Percentiles rank a stretch among this genome's conserved stretches.
Conservation (phyloP, 1,140 invertebrate genomes). For the Drosophila pseudoobscura region DNA sequence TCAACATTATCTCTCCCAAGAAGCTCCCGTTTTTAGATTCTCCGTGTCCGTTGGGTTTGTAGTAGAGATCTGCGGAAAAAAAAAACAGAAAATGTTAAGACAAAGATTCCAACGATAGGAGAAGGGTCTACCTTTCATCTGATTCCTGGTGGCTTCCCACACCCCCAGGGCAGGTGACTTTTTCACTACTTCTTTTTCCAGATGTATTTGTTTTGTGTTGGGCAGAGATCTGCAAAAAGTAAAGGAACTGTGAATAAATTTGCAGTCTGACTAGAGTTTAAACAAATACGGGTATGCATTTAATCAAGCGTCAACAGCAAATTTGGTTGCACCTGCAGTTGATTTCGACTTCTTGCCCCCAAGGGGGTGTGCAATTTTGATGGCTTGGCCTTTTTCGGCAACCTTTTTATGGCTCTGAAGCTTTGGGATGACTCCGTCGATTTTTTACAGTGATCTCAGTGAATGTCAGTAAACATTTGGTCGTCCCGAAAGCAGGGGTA, state of each 20-base stretch:
- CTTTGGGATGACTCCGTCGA: conserved; percentile 28
- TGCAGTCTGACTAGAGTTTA: conserved; percentile 11
- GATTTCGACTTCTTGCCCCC: conserved; percentile 17
- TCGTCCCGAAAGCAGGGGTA: conserved; percentile 16
- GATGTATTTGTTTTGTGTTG: too few species aligned
- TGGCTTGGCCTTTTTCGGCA: conserved; percentile 45
- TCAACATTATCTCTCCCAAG: neutral
- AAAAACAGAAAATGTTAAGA: too few species aligned
- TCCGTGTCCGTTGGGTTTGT: too few species aligned
- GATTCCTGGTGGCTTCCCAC: too few species aligned
- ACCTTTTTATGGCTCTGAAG: conserved; percentile 42
- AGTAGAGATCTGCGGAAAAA: too few species aligned
- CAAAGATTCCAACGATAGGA: too few species aligned
- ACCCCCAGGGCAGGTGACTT: too few species aligned
- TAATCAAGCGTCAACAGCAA: conserved; percentile 27
- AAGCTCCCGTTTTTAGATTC: too few species aligned
- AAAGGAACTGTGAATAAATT: conserved; percentile 22
- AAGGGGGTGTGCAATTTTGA: conserved; percentile 24
- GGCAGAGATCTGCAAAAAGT: too few species aligned
- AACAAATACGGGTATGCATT: conserved; percentile 14
- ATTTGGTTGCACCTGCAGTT: conserved; percentile 48
- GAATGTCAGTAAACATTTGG: conserved; percentile 48
- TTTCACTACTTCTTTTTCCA: too few species aligned
- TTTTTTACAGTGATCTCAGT: conserved; percentile 47
- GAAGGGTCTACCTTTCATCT: too few species aligned